Evolutionary conservation across 2,113 vertebrate genomes (phyloP).

Genomic region (Neodon shergylaensis): DNA sequence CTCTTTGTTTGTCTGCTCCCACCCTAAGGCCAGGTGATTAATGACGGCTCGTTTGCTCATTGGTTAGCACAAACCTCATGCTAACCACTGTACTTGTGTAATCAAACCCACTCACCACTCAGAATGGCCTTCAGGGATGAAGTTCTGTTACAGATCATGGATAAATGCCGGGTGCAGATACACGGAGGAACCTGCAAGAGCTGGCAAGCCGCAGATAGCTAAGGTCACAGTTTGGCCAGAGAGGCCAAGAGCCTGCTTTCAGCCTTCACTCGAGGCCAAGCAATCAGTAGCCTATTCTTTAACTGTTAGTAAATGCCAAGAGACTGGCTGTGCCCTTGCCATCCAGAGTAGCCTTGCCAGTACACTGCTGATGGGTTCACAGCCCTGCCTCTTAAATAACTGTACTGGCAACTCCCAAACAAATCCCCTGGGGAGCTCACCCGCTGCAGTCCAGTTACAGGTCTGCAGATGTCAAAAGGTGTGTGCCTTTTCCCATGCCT

Average conservation of each 20-base stretch:
- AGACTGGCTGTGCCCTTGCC: not conserved
- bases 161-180: not conserved
- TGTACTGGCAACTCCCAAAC: not conserved
- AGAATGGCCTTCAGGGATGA: not conserved
- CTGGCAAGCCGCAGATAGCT: not conserved
- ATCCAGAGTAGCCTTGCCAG: not conserved
- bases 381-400: not conserved
- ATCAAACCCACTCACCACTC: not conserved
- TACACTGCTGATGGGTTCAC: not conserved
- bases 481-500: not conserved
- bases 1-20: not conserved
- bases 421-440: not conserved
- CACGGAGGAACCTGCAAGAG: accelerated
- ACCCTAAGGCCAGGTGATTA: not conserved
- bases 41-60: not conserved
- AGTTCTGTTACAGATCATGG: too few species aligned
- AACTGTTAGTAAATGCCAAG: not conserved
- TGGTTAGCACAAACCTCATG: not conserved
- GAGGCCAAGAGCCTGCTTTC: not conserved
- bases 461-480: not conserved
- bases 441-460: not conserved
- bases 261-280: not conserved
- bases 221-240: not conserved
- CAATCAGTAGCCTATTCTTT: not conserved
- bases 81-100: not conserved